phyloP scores from a whole-genome alignment of 2,797 vertebrate genomes.

The Acrossocheilus fasciatus region DNA sequence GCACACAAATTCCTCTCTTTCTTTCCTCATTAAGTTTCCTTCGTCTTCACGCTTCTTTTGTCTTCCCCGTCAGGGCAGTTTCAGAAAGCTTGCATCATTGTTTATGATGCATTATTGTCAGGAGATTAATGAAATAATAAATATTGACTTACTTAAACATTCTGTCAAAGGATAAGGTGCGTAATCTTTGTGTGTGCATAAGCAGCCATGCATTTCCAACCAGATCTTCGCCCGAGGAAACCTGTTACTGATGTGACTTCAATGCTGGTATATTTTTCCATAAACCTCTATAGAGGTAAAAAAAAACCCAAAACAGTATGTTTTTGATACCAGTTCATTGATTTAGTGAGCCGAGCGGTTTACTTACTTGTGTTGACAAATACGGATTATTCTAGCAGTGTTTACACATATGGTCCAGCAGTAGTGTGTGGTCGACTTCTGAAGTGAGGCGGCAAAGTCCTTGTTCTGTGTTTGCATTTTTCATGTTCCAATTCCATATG shows the following conservation, averaged over 20 bases:
- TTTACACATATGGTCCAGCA: not conserved
- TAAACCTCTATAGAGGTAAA: not conserved
- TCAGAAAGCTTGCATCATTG: constrained; percentile 80
- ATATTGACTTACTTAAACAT: constrained; percentile 74
- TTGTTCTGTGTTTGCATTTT: not conserved
- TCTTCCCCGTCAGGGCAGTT: constrained; percentile 70
- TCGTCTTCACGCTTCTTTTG: constrained; percentile 55
- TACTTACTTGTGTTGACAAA: not conserved
- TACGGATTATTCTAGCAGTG: not conserved
- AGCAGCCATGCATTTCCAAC: not conserved
- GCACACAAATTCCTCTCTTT: constrained; percentile 46
- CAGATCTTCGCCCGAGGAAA: constrained; percentile 31
- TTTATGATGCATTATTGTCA: constrained; percentile 77
- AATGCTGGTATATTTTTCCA: not conserved
- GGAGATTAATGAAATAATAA: constrained; percentile 78
- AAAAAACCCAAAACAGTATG: not conserved
- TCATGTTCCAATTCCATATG: not conserved
- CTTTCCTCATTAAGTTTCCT: constrained; percentile 64
- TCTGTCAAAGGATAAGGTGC: constrained; percentile 52
- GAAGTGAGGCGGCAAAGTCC: not conserved
- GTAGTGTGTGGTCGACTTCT: not conserved
- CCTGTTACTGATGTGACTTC: constrained; percentile 26
- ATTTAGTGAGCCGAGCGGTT: not conserved
- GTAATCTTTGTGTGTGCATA: constrained; percentile 32
- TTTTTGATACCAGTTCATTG: not conserved